phyloP scores from a whole-genome alignment of 2,113 vertebrate genomes.

The Burhinus bistriatus region DNA sequence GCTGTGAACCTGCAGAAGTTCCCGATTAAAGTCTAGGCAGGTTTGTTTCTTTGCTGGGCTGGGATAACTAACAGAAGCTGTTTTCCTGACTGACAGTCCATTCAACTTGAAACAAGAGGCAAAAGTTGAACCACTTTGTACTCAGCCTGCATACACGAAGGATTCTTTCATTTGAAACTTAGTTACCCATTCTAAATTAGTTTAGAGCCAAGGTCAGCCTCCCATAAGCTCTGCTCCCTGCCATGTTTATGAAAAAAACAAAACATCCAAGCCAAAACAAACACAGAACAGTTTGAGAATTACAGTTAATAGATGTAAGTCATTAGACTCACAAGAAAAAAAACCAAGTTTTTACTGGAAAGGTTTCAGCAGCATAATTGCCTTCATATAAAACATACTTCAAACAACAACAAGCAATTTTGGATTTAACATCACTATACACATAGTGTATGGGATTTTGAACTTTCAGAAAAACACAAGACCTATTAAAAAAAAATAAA shows the following conservation, averaged over 20 bases:
- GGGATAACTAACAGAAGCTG: not conserved
- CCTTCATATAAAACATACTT: not conserved
- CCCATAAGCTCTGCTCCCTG: not conserved
- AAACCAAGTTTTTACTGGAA: not conserved
- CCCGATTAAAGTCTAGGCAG: not conserved
- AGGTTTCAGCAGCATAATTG: not conserved
- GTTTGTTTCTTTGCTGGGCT: not conserved
- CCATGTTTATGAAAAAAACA: not conserved
- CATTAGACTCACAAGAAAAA: not conserved
- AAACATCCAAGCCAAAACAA: not conserved
- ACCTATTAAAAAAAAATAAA: not conserved
- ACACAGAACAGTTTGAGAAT: not conserved
- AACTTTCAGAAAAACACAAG: not conserved
- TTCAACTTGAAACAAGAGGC: not conserved
- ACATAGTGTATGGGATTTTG: fast-evolving
- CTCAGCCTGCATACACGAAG: not conserved
- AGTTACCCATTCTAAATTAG: not conserved
- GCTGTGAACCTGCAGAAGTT: not conserved
- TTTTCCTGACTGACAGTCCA: not conserved
- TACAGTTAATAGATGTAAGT: not conserved
- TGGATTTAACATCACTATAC: not conserved
- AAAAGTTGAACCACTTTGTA: not conserved
- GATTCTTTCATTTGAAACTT: not conserved
- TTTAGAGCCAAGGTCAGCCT: not conserved
- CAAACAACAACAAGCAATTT: not conserved